Evolutionary conservation across 2,113 vertebrate species (phyloP).

Genomic region (Eupsittula cactorum): DNA sequence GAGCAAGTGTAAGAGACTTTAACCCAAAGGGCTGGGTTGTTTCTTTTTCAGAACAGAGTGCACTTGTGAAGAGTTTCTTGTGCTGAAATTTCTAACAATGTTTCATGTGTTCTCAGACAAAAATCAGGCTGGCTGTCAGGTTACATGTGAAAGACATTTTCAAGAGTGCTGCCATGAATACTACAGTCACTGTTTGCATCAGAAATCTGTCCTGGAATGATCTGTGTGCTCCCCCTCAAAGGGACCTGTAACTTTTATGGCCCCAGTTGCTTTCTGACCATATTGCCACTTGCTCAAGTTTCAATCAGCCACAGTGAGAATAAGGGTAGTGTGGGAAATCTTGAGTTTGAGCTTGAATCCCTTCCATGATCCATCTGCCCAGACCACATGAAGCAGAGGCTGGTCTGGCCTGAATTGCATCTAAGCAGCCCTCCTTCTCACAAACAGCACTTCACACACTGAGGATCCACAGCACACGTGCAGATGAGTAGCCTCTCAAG

Average conservation of each 20-base stretch:
- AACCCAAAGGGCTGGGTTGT: background rate
- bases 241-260: background rate
- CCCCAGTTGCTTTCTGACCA: background rate
- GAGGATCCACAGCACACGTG: background rate
- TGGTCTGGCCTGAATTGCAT: background rate
- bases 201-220: background rate
- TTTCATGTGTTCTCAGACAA: slow-evolving; percentile 3
- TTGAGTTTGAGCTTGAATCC: background rate
- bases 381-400: background rate
- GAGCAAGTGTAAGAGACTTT: background rate
- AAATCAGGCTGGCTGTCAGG: background rate
- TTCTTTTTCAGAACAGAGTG: background rate
- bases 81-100: background rate
- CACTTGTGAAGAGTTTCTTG: background rate
- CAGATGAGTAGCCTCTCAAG: background rate
- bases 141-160: background rate
- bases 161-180: background rate
- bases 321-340: background rate
- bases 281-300: background rate
- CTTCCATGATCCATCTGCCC: background rate
- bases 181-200: background rate
- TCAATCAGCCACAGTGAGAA: background rate
- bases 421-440: background rate
- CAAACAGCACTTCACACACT: background rate
- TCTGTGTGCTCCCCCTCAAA: background rate